A percentile compares a stretch with the other conserved stretches of the same genome.
phyloP scores from a whole-genome alignment of 2,797 vertebrate species.

The Graptemys geographica region DNA sequence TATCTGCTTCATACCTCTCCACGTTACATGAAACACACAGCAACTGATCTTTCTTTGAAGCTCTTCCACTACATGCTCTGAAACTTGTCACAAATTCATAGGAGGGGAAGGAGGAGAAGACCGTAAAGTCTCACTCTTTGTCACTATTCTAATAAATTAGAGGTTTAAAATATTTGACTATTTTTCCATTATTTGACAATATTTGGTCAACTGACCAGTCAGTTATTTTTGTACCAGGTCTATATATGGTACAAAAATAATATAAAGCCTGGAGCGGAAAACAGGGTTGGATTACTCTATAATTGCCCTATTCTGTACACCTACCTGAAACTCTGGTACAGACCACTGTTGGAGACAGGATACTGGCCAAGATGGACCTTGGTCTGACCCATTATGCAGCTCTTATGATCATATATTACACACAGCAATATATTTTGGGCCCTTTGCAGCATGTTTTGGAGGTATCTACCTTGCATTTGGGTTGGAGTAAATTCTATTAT shows the following conservation, averaged over 20 bases:
- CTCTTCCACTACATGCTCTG: neutral
- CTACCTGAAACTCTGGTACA: neutral
- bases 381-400: neutral
- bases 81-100: neutral
- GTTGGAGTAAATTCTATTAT: neutral
- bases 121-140: neutral
- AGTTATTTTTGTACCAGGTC: too few relatives aligned
- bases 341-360: neutral
- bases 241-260: too few relatives aligned
- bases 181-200: neutral
- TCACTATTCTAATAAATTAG: neutral
- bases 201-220: neutral
- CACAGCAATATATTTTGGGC: neutral
- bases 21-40: neutral
- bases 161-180: neutral
- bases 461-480: neutral
- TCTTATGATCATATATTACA: neutral
- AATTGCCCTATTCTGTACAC: neutral
- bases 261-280: neutral
- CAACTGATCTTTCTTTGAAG: neutral
- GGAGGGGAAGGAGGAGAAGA: neutral
- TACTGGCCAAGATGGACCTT: neutral
- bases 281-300: neutral
- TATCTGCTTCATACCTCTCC: neutral
- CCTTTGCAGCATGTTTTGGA: neutral